Conservation (phyloP, 2,888 invertebrate genomes). For the Molorchus minor region DNA sequence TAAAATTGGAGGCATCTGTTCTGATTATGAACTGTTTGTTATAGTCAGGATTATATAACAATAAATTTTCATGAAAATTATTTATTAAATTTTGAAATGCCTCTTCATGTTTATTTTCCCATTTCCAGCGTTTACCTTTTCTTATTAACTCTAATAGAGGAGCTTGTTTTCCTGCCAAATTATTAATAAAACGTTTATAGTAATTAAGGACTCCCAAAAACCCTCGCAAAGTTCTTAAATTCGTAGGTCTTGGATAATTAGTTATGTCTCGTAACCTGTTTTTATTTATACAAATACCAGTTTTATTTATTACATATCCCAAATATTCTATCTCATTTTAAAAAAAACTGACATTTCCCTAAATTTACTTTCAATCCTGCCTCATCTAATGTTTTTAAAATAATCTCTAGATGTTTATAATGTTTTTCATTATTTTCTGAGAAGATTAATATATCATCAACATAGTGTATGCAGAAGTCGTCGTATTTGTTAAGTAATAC, state of each 20-base stretch:
- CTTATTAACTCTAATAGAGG: no score
- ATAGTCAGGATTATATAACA: no score
- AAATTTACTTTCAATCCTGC: neutral
- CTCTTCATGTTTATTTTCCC: no score
- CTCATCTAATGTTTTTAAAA: neutral
- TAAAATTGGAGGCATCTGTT: no score
- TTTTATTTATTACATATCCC: no score
- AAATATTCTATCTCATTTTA: neutral
- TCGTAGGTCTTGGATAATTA: neutral
- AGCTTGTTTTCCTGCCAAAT: no score
- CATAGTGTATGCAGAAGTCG: neutral
- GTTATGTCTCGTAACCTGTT: neutral
- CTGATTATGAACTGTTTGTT: no score
- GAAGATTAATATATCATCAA: neutral
- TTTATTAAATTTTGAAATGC: no score
- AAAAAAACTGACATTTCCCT: neutral
- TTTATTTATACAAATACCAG: neutral
- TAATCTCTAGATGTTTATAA: neutral
- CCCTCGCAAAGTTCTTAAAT: neutral
- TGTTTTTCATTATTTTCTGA: neutral
- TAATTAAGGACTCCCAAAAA: neutral
- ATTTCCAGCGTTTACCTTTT: no score
- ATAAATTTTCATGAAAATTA: no score
- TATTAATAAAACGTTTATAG: no score
- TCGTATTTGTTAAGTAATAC: neutral